Conservation (phyloP, 92 coral and sea anemone genomes). For the Plumapathes pennacea region DNA sequence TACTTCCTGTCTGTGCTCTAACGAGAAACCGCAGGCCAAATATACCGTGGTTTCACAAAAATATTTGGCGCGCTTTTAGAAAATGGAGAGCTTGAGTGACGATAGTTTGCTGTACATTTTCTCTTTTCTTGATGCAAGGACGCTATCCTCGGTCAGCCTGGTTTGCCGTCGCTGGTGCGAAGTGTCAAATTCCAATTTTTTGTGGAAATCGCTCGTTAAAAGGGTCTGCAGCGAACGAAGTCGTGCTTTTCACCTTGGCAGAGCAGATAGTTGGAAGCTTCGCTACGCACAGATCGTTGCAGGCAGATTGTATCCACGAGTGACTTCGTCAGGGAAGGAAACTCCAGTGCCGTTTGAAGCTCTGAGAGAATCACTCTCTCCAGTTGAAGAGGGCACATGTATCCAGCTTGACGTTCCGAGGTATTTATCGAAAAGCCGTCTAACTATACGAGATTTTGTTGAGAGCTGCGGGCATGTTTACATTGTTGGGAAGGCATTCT, state of each 20-base stretch:
- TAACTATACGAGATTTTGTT: conserved; percentile 57
- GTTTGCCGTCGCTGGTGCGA: conserved; percentile 60
- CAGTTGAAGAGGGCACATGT: conserved; percentile 22
- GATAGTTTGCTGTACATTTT: conserved; percentile 69
- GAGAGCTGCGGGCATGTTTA: conserved; percentile 31
- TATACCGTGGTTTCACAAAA: conserved; percentile 28
- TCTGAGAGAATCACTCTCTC: conserved; percentile 27
- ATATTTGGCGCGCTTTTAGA: conserved; percentile 5
- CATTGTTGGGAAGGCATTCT: conserved; percentile 56
- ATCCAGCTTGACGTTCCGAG: conserved; percentile 25
- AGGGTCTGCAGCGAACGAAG: conserved; percentile 45
- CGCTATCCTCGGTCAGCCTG: conserved; percentile 42
- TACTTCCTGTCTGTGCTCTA: conserved; percentile 8
- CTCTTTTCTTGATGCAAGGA: conserved; percentile 47
- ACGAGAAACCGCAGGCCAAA: conserved; percentile 33
- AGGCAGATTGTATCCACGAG: conserved; percentile 57
- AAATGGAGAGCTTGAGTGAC: conserved; percentile 37
- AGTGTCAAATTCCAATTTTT: conserved; percentile 36
- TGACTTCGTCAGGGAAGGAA: conserved; percentile 13
- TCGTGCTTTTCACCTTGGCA: conserved; percentile 55
- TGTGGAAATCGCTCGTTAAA: conserved; percentile 59
- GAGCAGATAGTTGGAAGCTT: conserved; percentile 58
- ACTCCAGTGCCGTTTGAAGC: conserved; percentile 31
- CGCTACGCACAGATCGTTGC: conserved; percentile 52
- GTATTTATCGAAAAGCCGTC: conserved; percentile 19